Evolutionary conservation across 2,797 vertebrate species (phyloP).

Genomic region (Rhynchotus rufescens): DNA sequence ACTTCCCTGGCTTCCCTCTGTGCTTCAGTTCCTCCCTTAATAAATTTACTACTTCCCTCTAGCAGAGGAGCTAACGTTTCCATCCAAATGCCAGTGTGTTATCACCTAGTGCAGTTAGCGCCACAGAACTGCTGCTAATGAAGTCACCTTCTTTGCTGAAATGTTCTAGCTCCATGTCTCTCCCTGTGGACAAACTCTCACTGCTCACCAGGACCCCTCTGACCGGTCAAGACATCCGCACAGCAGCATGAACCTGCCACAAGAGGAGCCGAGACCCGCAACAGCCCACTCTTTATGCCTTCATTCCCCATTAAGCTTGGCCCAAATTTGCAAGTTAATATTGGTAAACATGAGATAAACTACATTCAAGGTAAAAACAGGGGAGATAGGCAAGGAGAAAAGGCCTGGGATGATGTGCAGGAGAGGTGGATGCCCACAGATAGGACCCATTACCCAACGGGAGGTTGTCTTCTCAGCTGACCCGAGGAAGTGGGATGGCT

Average conservation of each 20-base stretch:
- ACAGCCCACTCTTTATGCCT: background rate
- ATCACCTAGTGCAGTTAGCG: too few species aligned
- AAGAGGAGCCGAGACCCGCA: background rate
- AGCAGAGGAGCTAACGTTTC: background rate
- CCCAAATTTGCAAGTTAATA: background rate
- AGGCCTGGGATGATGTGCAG: background rate
- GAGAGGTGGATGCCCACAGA: background rate
- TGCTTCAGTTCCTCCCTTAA: background rate
- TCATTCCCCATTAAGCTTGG: too few species aligned
- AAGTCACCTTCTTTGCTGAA: background rate
- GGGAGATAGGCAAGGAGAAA: background rate
- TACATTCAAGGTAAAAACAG: background rate
- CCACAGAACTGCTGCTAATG: background rate
- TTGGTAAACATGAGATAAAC: background rate
- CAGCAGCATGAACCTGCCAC: background rate
- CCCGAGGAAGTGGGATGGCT: background rate
- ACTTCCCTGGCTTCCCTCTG: background rate
- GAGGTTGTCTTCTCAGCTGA: background rate
- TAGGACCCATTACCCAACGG: too few species aligned
- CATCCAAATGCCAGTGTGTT: background rate
- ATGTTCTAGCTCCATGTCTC: background rate
- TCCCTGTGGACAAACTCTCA: background rate
- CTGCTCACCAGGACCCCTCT: background rate
- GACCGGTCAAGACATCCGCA: too few species aligned
- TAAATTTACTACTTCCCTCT: background rate